Evolutionary conservation across 2,888 invertebrate genomes (phyloP).

Genomic region (Siphlonurus alternatus): DNA sequence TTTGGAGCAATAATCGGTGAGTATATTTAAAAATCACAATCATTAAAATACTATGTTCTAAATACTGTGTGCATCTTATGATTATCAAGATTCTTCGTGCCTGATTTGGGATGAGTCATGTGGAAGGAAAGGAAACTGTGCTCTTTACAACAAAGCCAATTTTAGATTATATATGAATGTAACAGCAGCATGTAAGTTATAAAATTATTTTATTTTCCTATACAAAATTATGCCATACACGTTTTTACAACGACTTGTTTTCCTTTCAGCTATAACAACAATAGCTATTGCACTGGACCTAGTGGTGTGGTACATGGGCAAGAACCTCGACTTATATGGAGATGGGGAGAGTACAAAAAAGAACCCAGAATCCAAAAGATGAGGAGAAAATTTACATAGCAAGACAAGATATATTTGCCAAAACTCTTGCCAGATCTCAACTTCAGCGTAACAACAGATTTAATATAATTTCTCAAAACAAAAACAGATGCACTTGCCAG

Average conservation of each 20-base stretch:
- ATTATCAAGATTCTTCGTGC: conserved; percentile 38
- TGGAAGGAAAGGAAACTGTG: conserved; percentile 43
- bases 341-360: conserved; percentile 22
- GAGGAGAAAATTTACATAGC: conserved; percentile 7
- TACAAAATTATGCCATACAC: background rate
- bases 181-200: conserved; percentile 33
- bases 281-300: conserved; percentile 41
- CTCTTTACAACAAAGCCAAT: conserved; percentile 41
- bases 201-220: background rate
- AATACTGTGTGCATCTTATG: too few relatives aligned
- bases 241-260: too few relatives aligned
- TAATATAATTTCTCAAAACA: too few relatives aligned
- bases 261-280: conserved; percentile 34
- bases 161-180: conserved; percentile 39
- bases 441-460: too few relatives aligned
- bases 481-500: too few relatives aligned
- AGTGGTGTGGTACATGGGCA: conserved; percentile 40
- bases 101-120: conserved; percentile 48
- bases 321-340: conserved; percentile 39
- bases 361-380: conserved; percentile 6
- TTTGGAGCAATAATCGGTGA: conserved; percentile 41
- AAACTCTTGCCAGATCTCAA: too few relatives aligned
- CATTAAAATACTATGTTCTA: background rate
- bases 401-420: too few relatives aligned
- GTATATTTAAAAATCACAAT: background rate